A percentile compares a stretch with the other conserved stretches of the same genome.
Evolutionary conservation across 2,888 invertebrate genomes (phyloP).

Genomic region (Platycheirus albimanus): DNA sequence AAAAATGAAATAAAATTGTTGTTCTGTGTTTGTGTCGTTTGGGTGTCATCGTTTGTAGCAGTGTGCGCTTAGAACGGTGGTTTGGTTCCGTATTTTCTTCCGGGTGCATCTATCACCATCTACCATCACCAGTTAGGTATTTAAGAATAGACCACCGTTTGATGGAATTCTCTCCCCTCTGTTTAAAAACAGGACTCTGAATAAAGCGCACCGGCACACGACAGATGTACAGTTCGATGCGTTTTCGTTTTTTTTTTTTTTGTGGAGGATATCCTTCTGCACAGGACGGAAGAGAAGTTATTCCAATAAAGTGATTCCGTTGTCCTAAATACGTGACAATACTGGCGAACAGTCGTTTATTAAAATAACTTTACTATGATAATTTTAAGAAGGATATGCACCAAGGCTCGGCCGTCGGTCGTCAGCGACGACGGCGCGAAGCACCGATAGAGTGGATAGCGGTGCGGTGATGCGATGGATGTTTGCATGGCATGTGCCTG

Average conservation of each 20-base stretch:
- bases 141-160: conserved; percentile 43
- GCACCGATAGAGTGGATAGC: conserved; percentile 16
- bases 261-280: conserved; percentile 31
- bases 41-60: conserved; percentile 38
- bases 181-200: conserved; percentile 31
- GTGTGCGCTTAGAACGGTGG: conserved; percentile 56
- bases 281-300: conserved; percentile 10
- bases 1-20: neutral
- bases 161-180: conserved; percentile 66
- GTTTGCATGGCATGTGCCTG: conserved; percentile 32
- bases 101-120: conserved; percentile 62
- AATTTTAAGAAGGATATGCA: too few species aligned
- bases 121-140: conserved; percentile 21
- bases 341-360: conserved; percentile 1
- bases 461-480: conserved; percentile 4
- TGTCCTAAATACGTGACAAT: conserved; percentile 19
- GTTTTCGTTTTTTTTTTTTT: too few species aligned
- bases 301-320: conserved; percentile 1
- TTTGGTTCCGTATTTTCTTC: conserved; percentile 52
- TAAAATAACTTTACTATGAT: conserved; percentile 61
- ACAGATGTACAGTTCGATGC: conserved; percentile 59
- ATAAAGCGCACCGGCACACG: conserved; percentile 60
- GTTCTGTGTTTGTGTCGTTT: conserved; percentile 15
- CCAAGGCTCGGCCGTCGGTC: too few species aligned
- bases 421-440: too few species aligned